phyloP scores from a whole-genome alignment of 2,888 invertebrate genomes.

The Caenorhabditis sp. region DNA sequence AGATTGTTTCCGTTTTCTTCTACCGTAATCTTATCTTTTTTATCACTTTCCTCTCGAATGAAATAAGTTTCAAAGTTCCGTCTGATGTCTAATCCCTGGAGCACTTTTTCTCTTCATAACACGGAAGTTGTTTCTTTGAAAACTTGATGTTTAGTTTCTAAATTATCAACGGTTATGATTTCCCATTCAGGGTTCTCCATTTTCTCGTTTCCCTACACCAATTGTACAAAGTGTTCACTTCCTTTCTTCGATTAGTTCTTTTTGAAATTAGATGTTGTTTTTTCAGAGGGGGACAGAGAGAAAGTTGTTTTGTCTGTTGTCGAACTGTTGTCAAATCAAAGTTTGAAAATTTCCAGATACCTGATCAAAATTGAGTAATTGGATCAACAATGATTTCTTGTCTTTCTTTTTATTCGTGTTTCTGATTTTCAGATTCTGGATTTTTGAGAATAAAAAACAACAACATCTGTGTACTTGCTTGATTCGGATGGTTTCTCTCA shows the following conservation, averaged over 20 bases:
- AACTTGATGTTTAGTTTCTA: constrained; percentile 16
- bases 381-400: constrained; percentile 46
- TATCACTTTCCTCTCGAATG: not conserved
- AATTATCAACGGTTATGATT: constrained; percentile 30
- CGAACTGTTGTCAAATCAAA: constrained; percentile 19
- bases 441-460: not conserved
- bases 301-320: not conserved
- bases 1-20: not conserved
- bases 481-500: not conserved
- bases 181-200: constrained; percentile 6
- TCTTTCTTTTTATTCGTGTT: not conserved
- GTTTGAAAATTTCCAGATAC: constrained; percentile 39
- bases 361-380: constrained; percentile 36
- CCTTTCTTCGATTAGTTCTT: constrained; percentile 10
- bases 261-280: not conserved
- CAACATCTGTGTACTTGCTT: not conserved
- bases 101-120: not conserved
- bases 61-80: not conserved
- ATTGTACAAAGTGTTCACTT: constrained; percentile 20
- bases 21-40: constrained; percentile 17
- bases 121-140: constrained; percentile 22
- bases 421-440: constrained; percentile 5
- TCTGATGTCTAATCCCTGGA: constrained; percentile 4
- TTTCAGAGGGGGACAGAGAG: not conserved
- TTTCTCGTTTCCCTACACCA: constrained; percentile 12